Evolutionary conservation across 1,140 invertebrate genomes (phyloP).

Genomic region (Cydia splendana): DNA sequence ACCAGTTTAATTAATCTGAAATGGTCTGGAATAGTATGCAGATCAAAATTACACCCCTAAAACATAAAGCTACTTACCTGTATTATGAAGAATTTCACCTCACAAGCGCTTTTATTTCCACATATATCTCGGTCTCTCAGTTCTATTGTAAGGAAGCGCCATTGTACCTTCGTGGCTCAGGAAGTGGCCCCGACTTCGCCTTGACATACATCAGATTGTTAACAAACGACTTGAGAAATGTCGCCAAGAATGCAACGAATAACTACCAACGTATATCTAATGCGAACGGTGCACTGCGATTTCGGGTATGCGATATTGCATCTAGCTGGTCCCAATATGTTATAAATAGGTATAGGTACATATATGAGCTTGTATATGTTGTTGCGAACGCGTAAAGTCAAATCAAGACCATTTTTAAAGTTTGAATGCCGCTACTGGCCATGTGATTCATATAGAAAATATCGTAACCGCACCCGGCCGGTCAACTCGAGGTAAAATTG

Average conservation of each 20-base stretch:
- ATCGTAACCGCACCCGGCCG: neutral
- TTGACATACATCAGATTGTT: slow-evolving; percentile 12
- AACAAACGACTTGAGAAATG: neutral
- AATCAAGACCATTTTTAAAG: neutral
- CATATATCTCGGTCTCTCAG: slow-evolving; percentile 10
- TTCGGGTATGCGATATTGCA: too few relatives aligned
- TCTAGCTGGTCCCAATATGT: too few relatives aligned
- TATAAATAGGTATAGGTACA: too few relatives aligned
- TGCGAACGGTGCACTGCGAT: too few relatives aligned
- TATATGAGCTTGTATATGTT: too few relatives aligned
- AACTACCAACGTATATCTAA: neutral
- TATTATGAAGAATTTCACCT: neutral
- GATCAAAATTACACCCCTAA: neutral
- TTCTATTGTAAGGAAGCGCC: slow-evolving; percentile 5
- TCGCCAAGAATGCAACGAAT: neutral
- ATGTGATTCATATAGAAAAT: neutral
- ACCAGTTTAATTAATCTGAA: too few relatives aligned
- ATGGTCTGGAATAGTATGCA: too few relatives aligned
- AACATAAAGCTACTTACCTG: neutral
- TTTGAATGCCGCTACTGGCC: neutral
- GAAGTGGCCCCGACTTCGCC: slow-evolving; percentile 11
- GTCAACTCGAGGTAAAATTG: neutral
- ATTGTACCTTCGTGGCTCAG: neutral
- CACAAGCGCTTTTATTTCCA: slow-evolving; percentile 12
- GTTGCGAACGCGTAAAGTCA: neutral